phyloP scores from a whole-genome alignment of 2,113 vertebrate species.

The Catharus bicknelli region DNA sequence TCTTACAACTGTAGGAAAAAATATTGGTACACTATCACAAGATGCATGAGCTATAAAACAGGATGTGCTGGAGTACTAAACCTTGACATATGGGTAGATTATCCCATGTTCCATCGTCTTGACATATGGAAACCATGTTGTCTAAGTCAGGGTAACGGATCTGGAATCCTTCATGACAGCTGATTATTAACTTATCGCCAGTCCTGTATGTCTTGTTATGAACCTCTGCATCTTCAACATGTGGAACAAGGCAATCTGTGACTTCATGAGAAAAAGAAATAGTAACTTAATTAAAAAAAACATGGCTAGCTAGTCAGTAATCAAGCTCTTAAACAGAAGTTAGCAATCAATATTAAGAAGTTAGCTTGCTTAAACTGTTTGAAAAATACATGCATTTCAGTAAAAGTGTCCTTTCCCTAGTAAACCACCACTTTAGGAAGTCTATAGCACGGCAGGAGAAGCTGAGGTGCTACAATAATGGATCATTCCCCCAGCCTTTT shows the following conservation, averaged over 20 bases:
- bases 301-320: background rate
- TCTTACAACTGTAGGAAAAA: background rate
- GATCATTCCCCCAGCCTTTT: background rate
- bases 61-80: conserved; percentile 45
- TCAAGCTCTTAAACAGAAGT: conserved; percentile 26
- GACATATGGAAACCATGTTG: conserved; percentile 80
- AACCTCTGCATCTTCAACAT: conserved; percentile 84
- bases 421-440: background rate
- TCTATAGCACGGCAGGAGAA: background rate
- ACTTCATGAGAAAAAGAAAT: conserved; percentile 46
- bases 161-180: conserved; percentile 84
- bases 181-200: conserved; percentile 80
- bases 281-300: background rate
- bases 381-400: conserved; percentile 22
- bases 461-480: background rate
- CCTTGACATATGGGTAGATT: conserved; percentile 87
- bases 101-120: conserved; percentile 82
- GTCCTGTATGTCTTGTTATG: conserved; percentile 83
- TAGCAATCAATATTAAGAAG: background rate
- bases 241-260: conserved; percentile 82
- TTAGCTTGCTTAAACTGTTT: background rate
- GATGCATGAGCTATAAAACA: background rate
- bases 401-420: background rate
- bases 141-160: conserved; percentile 84
- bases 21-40: conserved; percentile 6